Evolutionary conservation across 2,888 invertebrate genomes (phyloP).

Genomic region (Cheilosia vernalis): DNA sequence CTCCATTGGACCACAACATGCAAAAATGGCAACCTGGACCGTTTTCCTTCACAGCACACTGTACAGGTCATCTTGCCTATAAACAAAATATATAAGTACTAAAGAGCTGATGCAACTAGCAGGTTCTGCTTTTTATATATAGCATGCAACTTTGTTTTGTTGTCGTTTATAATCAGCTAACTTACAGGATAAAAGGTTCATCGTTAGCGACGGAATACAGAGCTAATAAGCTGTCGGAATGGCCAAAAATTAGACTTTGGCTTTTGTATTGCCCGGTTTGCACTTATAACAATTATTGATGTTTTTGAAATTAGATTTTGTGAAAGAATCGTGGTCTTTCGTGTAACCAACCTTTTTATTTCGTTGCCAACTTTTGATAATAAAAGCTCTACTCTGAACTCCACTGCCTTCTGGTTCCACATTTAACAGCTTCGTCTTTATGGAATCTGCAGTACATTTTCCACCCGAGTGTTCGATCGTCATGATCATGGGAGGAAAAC

Average conservation of each 20-base stretch:
- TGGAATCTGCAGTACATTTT: slow-evolving; percentile 13
- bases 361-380: slow-evolving; percentile 15
- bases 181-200: no score
- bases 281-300: slow-evolving; percentile 32
- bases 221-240: slow-evolving; percentile 11
- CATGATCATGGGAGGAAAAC: no score
- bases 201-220: slow-evolving; percentile 29
- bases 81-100: no score
- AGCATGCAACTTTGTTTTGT: no score
- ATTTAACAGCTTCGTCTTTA: slow-evolving; percentile 12
- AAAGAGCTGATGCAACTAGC: no score
- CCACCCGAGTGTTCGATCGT: slow-evolving; percentile 10
- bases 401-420: slow-evolving; percentile 21
- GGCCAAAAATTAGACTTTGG: slow-evolving; percentile 10
- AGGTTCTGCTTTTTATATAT: no score
- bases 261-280: slow-evolving; percentile 24
- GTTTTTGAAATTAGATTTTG: slow-evolving; percentile 8
- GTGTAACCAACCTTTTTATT: slow-evolving; percentile 4
- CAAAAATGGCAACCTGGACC: no score
- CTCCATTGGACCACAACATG: no score
- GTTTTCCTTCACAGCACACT: no score
- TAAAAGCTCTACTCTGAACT: slow-evolving; percentile 8
- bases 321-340: not conserved
- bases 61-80: no score
- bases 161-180: no score